These are phyloP conservation scores for Ichneumoninae sp. DNA, from an alignment of 2,888 invertebrate genomes.

Conservation along the genomic window DNA sequence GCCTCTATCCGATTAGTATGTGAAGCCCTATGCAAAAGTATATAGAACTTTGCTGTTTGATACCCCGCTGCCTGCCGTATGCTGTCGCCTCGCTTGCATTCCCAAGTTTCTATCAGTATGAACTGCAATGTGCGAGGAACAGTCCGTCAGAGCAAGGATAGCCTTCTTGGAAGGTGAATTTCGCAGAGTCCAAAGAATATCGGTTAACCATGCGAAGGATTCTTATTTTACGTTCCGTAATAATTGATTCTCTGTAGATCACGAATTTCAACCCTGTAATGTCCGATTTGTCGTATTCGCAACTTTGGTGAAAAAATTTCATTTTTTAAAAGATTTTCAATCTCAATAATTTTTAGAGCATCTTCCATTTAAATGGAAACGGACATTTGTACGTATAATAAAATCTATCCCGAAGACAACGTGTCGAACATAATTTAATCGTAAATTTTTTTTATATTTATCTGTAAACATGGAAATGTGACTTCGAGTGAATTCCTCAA, in stretches of 20 bases:
- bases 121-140: slow-evolving; percentile 78
- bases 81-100: slow-evolving; percentile 70
- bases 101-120: slow-evolving; percentile 64
- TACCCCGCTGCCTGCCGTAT: slow-evolving; percentile 68
- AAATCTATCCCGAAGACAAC: too few relatives aligned
- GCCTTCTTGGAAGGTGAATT: slow-evolving; percentile 80
- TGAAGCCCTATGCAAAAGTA: slow-evolving; percentile 80
- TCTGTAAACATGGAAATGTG: too few relatives aligned
- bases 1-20: slow-evolving; percentile 79
- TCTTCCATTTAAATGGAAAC: too few relatives aligned
- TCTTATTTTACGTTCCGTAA: too few relatives aligned
- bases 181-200: background rate
- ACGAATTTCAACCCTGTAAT: background rate
- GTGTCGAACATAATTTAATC: too few relatives aligned
- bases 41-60: slow-evolving; percentile 77
- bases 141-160: slow-evolving; percentile 78
- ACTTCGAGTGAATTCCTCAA: too few relatives aligned
- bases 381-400: too few relatives aligned
- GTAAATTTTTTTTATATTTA: too few relatives aligned
- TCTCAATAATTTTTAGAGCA: too few relatives aligned
- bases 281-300: too few relatives aligned
- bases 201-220: background rate
- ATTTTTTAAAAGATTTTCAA: too few relatives aligned
- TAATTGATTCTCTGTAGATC: background rate
- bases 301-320: too few relatives aligned